Evolutionary conservation across 1,140 invertebrate genomes (phyloP).

Genomic region (Neuroterus valhalla): DNA sequence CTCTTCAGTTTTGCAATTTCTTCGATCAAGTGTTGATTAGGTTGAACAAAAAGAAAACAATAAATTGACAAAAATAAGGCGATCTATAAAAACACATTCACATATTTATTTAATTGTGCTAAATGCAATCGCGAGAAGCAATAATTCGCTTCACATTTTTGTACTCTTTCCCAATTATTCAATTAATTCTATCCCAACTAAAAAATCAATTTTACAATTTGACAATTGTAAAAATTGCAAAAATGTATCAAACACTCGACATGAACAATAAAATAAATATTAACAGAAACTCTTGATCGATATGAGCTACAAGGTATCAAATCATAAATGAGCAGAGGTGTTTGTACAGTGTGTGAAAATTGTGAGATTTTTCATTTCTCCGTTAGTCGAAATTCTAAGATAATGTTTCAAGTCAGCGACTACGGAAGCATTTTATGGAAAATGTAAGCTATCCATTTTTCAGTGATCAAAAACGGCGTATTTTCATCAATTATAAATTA

Average conservation of each 20-base stretch:
- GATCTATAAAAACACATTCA: neutral
- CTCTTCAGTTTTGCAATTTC: neutral
- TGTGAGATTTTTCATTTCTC: too few species aligned
- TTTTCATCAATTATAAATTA: too few species aligned
- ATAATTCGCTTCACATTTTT: too few species aligned
- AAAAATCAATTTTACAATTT: too few species aligned
- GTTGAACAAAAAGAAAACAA: neutral
- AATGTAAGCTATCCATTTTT: too few species aligned
- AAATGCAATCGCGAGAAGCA: too few species aligned
- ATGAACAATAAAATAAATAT: conserved; percentile 1
- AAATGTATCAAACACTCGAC: neutral
- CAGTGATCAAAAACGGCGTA: neutral
- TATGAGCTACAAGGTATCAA: neutral
- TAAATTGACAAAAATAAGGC: neutral
- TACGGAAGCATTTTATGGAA: too few species aligned
- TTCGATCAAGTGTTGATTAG: neutral
- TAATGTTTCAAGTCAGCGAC: too few species aligned
- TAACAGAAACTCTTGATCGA: neutral
- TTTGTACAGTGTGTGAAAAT: neutral
- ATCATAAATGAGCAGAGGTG: neutral
- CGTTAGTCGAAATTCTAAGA: too few species aligned
- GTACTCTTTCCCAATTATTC: too few species aligned
- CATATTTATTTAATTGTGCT: too few species aligned
- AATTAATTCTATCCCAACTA: too few species aligned
- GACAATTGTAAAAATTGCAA: neutral